Conservation (phyloP, 2,113 vertebrate genomes). For the Odocoileus virginianus region DNA sequence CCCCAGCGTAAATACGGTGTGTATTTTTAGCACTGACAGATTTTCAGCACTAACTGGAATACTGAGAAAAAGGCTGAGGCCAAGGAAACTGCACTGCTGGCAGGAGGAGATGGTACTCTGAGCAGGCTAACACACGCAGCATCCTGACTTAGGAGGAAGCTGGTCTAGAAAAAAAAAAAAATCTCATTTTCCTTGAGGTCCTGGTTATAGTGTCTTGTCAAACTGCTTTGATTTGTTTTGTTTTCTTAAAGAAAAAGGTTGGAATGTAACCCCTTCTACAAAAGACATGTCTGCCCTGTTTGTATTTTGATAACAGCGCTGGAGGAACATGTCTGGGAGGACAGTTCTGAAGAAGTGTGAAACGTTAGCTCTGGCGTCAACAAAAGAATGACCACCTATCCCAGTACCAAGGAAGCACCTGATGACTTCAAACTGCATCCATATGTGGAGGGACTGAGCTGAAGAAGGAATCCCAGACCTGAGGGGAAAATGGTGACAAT, state of each 20-base stretch:
- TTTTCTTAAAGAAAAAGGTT: neutral
- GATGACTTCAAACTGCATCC: neutral
- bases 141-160: neutral
- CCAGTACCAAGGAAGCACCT: neutral
- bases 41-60: neutral
- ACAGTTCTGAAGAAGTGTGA: neutral
- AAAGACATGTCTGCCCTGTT: neutral
- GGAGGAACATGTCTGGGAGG: neutral
- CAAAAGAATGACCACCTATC: neutral
- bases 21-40: too few relatives aligned
- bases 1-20: rapidly evolving
- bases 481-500: rapidly evolving
- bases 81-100: neutral
- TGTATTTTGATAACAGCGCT: rapidly evolving
- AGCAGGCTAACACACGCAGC: rapidly evolving
- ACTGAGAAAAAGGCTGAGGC: neutral
- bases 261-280: neutral
- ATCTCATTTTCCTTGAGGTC: neutral
- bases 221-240: neutral
- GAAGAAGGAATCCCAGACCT: neutral
- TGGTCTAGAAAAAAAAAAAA: neutral
- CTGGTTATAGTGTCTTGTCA: neutral
- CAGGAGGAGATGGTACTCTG: neutral
- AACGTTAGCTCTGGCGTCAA: neutral
- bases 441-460: rapidly evolving